Percentiles rank a stretch among this genome's conserved stretches.
These are phyloP conservation scores for Apis florea DNA, from an alignment of 1,140 invertebrate genomes.

Conservation along the genomic window DNA sequence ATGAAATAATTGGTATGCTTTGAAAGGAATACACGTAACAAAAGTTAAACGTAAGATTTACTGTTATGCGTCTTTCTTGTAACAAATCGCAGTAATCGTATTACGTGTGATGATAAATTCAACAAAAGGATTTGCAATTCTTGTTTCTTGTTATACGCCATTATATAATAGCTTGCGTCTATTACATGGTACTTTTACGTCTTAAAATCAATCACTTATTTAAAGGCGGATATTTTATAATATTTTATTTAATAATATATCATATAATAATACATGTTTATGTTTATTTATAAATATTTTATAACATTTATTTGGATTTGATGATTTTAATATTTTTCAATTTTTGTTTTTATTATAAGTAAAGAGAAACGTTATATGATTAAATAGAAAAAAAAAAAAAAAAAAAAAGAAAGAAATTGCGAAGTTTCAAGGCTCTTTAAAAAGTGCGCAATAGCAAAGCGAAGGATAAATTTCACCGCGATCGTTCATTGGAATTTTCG, in stretches of 20 bases:
- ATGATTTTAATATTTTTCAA: too few relatives aligned
- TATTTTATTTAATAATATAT: not conserved
- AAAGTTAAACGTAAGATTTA: not conserved
- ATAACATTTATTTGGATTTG: too few relatives aligned
- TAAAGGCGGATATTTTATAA: not conserved
- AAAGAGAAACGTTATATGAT: not conserved
- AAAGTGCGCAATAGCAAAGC: not conserved
- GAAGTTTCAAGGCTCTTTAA: not conserved
- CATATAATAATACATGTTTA: too few relatives aligned
- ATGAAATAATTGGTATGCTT: not conserved
- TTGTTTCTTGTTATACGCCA: not conserved
- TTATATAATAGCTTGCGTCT: not conserved
- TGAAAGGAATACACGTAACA: not conserved
- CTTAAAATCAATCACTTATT: not conserved
- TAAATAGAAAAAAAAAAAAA: not conserved
- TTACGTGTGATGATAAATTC: not conserved
- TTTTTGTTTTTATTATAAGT: too few relatives aligned
- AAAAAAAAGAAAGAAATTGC: not conserved
- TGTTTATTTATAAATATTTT: too few relatives aligned
- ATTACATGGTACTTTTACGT: not conserved
- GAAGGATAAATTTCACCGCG: not conserved
- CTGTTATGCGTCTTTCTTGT: not conserved
- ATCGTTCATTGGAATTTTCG: conserved; percentile 24
- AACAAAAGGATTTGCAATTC: not conserved
- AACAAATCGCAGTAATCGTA: not conserved